A percentile compares a stretch with the other conserved stretches of the same genome.
phyloP scores from a whole-genome alignment of 1,140 invertebrate species.

The Drosophila ambigua region DNA sequence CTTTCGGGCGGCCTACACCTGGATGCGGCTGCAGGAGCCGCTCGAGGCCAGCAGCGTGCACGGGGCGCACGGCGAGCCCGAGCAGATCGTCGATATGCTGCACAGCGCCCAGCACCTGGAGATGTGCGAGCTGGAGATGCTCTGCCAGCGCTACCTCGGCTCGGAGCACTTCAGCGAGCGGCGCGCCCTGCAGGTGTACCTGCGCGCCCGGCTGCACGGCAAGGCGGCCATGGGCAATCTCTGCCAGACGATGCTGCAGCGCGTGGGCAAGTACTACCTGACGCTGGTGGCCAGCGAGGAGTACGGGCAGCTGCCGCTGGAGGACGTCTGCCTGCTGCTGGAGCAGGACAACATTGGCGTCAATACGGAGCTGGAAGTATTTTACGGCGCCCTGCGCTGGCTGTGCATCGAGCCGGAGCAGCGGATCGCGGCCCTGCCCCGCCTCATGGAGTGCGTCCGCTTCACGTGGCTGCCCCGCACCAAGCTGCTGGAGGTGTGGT shows the following conservation, averaged over 20 bases:
- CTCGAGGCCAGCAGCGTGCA: not conserved
- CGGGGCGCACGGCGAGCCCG: too few relatives aligned
- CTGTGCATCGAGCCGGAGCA: not conserved
- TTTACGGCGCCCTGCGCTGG: not conserved
- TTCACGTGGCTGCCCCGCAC: not conserved
- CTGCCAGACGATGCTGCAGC: not conserved
- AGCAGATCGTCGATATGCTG: not conserved
- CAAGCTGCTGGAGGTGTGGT: not conserved
- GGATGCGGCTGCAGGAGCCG: slow-evolving; percentile 4
- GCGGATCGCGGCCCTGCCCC: not conserved
- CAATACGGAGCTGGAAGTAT: not conserved
- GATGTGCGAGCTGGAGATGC: not conserved
- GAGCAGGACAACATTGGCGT: not conserved
- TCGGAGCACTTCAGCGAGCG: not conserved
- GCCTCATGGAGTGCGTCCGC: slow-evolving; percentile 11
- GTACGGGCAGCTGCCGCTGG: not conserved
- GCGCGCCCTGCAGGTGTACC: not conserved
- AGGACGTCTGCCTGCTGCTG: not conserved
- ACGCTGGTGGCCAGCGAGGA: not conserved
- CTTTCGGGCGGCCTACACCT: slow-evolving; percentile 5
- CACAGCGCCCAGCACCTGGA: not conserved
- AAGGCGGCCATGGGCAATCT: not conserved
- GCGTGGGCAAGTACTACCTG: not conserved
- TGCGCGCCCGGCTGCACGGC: not conserved
- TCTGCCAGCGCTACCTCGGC: not conserved